Evolutionary conservation across 2,888 invertebrate species (phyloP), one percentile per base, ranked within the genome.

Genomic region (Agrochola circellaris): DNA sequence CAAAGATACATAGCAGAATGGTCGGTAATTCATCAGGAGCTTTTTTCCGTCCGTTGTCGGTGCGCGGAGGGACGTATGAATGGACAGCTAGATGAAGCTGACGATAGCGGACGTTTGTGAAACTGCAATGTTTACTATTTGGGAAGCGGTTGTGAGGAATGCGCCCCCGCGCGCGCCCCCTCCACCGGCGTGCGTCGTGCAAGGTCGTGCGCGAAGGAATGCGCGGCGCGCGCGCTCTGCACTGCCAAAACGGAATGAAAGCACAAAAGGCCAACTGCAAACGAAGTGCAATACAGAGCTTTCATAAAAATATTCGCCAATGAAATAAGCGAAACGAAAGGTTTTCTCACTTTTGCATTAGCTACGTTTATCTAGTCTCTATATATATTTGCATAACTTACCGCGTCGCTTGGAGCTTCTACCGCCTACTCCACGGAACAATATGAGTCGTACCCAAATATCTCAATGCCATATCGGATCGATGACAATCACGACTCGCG

Each of bases 161-260:
- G 92, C 82, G 86, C 80, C 81, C 87, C 76, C 78, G 78, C 54
- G 15, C 54, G n/a, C 45, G 26, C 15, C 54, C 56, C 54, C 69
- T 64, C 68, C 68, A 67, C 73, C 75, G 75, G 82, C 73, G 86
- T 75, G 71, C 81, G 82, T 87, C 81, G 81, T 88, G 89, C 92
- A 93, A 93, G 93, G 93, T 92, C 93, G 92, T 84, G 79, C 89
- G 91, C 89, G 60, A 64, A 80, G 91, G 89, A 83, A 92, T 92
- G 93, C 90, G 85, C 89, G 77, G 65, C 85, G 89, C 85, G 87
- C 90, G 77, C 82, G 73, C 85, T 82, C 64, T 75, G n/a, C 34
- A 34, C 54, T 58, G 61, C 71, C 83, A 62, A 74, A 62, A 66
- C 20, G 60, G 23, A 72, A 26, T 38, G 54, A 54, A 70, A 73